Conservation (phyloP, 1,140 invertebrate genomes). For the Drosophila tsacasi region DNA sequence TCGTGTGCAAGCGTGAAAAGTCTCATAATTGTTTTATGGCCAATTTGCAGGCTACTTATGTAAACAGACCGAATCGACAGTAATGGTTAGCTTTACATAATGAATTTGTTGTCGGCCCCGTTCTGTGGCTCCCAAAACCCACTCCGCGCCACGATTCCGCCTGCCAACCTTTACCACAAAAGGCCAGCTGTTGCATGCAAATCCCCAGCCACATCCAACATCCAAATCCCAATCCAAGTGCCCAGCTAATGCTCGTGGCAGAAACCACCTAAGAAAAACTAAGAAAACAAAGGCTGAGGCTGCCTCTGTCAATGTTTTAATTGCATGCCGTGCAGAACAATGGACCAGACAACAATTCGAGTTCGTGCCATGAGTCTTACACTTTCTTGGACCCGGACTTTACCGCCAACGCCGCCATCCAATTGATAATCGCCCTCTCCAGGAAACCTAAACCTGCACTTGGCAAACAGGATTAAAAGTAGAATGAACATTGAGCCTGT, state of each 20-base stretch:
- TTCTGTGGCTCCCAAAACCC: slow-evolving; percentile 28
- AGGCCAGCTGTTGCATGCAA: slow-evolving; percentile 77
- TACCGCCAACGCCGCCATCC: slow-evolving; percentile 2
- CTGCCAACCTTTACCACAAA: slow-evolving; percentile 63
- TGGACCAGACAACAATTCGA: slow-evolving; percentile 56
- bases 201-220: slow-evolving; percentile 51
- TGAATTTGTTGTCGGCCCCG: slow-evolving; percentile 56
- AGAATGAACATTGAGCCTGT: neutral
- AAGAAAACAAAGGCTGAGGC: slow-evolving; percentile 47
- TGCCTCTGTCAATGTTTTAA: slow-evolving; percentile 65
- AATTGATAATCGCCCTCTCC: slow-evolving; percentile 23
- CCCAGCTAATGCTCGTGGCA: slow-evolving; percentile 37
- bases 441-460: slow-evolving; percentile 33
- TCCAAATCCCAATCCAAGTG: slow-evolving; percentile 34
- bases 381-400: slow-evolving; percentile 30
- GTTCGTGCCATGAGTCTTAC: slow-evolving; percentile 58
- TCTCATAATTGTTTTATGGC: slow-evolving; percentile 70
- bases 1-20: slow-evolving; percentile 67
- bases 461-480: neutral
- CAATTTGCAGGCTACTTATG: slow-evolving; percentile 74
- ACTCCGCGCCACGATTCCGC: slow-evolving; percentile 41
- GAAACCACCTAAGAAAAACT: slow-evolving; percentile 18
- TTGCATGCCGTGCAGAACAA: slow-evolving; percentile 72
- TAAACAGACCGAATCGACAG: slow-evolving; percentile 62
- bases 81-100: slow-evolving; percentile 70